A percentile compares a stretch with the other conserved stretches of the same genome.
These are phyloP conservation scores for Streptopelia turtur DNA, from an alignment of 2,797 vertebrate genomes.

Conservation along the genomic window DNA sequence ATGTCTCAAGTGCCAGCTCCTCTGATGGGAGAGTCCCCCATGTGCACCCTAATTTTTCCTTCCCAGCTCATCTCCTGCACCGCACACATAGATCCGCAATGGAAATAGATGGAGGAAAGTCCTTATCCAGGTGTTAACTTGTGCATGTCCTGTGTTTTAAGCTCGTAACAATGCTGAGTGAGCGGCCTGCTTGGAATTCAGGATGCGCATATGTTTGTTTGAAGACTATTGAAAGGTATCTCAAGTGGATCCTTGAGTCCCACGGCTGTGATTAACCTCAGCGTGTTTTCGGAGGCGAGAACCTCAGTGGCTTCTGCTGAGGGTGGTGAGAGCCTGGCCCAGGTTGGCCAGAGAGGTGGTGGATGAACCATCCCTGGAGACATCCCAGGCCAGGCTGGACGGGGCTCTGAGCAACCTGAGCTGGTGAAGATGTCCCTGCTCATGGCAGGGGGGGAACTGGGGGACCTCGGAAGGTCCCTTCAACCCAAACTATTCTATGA, in stretches of 20 bases:
- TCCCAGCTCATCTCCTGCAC: neutral
- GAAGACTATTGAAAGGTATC: neutral
- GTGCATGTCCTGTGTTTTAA: neutral
- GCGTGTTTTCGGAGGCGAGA: neutral
- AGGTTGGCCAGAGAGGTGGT: too few species aligned
- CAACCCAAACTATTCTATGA: too few species aligned
- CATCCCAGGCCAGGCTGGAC: too few species aligned
- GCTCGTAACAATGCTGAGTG: neutral
- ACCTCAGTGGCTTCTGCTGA: neutral
- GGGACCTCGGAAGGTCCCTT: too few species aligned
- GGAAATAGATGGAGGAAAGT: neutral
- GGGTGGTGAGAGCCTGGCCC: too few species aligned
- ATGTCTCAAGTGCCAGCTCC: neutral
- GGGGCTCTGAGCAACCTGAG: too few species aligned
- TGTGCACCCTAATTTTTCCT: neutral
- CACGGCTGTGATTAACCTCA: neutral
- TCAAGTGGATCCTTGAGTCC: neutral
- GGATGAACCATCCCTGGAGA: too few species aligned
- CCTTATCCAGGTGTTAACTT: neutral
- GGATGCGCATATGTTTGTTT: rapidly evolving
- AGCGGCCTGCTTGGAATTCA: neutral
- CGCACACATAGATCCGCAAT: rapidly evolving
- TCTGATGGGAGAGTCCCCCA: neutral
- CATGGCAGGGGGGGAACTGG: too few species aligned
- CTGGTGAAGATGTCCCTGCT: too few species aligned